These are phyloP conservation scores for Esperia sulphurella DNA, from an alignment of 2,888 invertebrate species.

Conservation along the genomic window DNA sequence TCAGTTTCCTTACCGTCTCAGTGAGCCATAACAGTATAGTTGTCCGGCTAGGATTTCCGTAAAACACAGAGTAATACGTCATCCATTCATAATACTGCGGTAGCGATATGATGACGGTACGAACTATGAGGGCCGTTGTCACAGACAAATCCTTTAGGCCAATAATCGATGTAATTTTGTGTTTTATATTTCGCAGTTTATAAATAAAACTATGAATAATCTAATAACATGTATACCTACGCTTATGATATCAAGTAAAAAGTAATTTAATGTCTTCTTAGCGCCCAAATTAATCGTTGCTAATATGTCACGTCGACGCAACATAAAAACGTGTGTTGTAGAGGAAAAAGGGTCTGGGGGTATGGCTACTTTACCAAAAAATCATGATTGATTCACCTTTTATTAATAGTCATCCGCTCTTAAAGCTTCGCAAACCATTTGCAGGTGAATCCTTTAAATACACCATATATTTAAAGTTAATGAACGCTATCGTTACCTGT, in stretches of 20 bases:
- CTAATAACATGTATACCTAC: no score
- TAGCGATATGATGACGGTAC: not conserved
- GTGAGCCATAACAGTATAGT: no score
- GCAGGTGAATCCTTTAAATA: not conserved
- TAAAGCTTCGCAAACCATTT: not conserved
- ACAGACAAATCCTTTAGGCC: not conserved
- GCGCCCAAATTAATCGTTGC: not conserved
- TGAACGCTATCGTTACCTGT: not conserved
- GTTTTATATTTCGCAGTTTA: no score
- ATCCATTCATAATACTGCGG: not conserved
- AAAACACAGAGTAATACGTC: no score
- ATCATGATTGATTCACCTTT: not conserved
- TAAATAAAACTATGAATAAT: no score
- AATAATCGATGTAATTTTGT: no score
- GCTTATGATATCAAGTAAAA: not conserved
- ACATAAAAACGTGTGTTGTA: slow-evolving; percentile 2
- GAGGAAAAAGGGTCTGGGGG: not conserved
- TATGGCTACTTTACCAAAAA: not conserved
- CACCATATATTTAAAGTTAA: not conserved
- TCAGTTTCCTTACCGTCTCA: no score
- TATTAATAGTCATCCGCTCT: slow-evolving; percentile 1
- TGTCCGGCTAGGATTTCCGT: no score
- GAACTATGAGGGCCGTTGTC: no score
- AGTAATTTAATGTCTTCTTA: not conserved
- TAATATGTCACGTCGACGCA: slow-evolving; percentile 3